These are phyloP conservation scores for Coreius guichenoti DNA, from an alignment of 2,797 vertebrate species.

Conservation along the genomic window DNA sequence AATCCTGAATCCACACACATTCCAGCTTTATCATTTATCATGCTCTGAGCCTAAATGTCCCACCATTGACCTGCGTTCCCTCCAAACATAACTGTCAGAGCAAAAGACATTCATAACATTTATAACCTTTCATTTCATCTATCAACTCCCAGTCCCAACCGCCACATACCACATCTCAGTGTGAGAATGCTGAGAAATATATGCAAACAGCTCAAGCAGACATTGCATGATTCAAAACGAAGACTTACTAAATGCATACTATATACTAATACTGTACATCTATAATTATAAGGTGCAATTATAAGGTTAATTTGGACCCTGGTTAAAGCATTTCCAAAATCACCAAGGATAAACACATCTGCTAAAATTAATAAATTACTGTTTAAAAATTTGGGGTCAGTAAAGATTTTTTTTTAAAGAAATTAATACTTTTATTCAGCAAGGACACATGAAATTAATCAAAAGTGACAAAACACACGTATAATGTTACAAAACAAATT, in stretches of 20 bases:
- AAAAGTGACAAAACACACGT: background rate
- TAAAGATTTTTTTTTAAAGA: background rate
- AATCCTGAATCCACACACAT: background rate
- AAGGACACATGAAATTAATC: background rate
- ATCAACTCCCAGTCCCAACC: background rate
- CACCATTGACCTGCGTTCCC: background rate
- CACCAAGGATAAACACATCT: background rate
- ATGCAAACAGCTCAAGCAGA: background rate
- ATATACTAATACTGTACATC: too few relatives aligned
- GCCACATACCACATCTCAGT: slow-evolving; percentile 16
- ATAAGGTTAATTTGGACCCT: background rate
- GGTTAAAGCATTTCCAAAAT: background rate
- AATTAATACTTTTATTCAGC: background rate
- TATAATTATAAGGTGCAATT: too few relatives aligned
- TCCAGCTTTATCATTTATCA: slow-evolving; percentile 13
- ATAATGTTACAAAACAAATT: background rate
- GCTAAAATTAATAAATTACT: background rate
- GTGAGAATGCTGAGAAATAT: slow-evolving; percentile 5
- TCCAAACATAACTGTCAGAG: slow-evolving; percentile 9
- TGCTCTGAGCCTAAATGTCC: background rate
- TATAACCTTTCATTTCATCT: background rate
- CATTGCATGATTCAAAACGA: background rate
- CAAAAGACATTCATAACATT: background rate
- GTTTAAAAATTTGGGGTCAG: background rate
- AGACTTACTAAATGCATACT: background rate